phyloP scores from a whole-genome alignment of 2,888 invertebrate species.

The Dryobota labecula region DNA sequence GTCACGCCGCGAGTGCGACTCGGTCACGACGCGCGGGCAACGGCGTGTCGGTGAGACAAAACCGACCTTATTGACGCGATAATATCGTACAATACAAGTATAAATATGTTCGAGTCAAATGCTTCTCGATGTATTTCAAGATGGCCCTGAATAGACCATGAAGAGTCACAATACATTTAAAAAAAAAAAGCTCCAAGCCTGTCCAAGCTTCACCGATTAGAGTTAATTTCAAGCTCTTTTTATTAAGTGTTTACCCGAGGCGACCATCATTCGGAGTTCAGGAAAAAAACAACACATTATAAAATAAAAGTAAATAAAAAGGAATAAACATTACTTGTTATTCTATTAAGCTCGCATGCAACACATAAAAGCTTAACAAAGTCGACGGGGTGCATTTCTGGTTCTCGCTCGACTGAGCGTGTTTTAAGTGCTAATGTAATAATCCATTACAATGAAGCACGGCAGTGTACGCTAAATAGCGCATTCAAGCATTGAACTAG shows the following conservation, averaged over 20 bases:
- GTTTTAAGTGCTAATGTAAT: constrained; percentile 90
- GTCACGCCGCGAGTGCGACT: constrained; percentile 84
- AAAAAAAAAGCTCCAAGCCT: constrained; percentile 60
- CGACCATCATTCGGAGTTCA: constrained; percentile 71
- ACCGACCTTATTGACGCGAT: constrained; percentile 63
- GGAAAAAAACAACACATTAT: constrained; percentile 73
- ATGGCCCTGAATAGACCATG: constrained; percentile 7
- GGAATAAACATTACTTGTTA: constrained; percentile 80
- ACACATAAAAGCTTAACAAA: constrained; percentile 80
- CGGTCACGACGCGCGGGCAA: constrained; percentile 77
- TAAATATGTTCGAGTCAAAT: constrained; percentile 24
- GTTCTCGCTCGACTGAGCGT: constrained; percentile 87
- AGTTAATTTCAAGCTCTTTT: constrained; percentile 72
- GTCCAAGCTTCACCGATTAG: constrained; percentile 61
- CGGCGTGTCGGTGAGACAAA: constrained; percentile 56
- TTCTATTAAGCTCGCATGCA: constrained; percentile 80
- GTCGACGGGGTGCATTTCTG: constrained; percentile 83
- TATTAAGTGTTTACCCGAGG: constrained; percentile 76
- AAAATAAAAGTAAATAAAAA: constrained; percentile 75
- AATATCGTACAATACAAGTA: constrained; percentile 5
- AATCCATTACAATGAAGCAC: constrained; percentile 90
- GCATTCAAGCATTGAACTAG: constrained; percentile 86
- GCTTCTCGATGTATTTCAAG: constrained; percentile 14
- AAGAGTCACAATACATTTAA: constrained; percentile 54
- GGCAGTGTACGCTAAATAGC: constrained; percentile 89